A percentile compares a stretch with the other conserved stretches of the same genome.
These are phyloP conservation scores for Saccopteryx bilineata DNA, from an alignment of 2,113 vertebrate genomes.

Conservation along the genomic window DNA sequence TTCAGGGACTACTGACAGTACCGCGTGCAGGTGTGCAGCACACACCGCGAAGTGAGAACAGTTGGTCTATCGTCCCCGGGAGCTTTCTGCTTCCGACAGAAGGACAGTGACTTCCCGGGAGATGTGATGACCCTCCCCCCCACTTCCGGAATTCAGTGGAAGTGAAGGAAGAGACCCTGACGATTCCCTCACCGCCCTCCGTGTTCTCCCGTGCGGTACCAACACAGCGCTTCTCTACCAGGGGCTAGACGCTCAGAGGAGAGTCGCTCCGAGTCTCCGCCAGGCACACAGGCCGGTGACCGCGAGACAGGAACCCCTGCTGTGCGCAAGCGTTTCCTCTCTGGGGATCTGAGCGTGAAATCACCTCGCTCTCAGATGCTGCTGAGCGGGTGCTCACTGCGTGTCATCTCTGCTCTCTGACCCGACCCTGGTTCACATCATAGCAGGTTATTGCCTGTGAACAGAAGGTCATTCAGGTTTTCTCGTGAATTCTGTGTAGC, in stretches of 20 bases:
- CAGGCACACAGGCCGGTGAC: not conserved
- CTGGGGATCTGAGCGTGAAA: not conserved
- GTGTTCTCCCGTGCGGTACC: not conserved
- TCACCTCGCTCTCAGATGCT: not conserved
- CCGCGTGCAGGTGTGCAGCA: not conserved
- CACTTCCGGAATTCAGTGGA: not conserved
- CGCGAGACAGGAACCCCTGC: not conserved
- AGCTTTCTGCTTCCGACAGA: not conserved
- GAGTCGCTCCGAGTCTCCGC: not conserved
- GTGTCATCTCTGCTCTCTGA: slow-evolving; percentile 51
- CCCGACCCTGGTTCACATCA: not conserved
- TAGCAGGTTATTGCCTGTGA: not conserved
- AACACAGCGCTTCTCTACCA: not conserved
- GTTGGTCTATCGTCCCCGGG: not conserved
- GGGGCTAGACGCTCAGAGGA: not conserved
- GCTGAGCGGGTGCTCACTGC: slow-evolving; percentile 38
- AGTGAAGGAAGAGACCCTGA: not conserved
- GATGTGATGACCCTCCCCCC: not conserved
- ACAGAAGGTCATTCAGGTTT: slow-evolving; percentile 49
- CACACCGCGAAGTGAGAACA: not conserved
- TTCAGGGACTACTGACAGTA: not conserved
- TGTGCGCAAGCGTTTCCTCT: not conserved
- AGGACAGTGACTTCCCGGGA: not conserved
- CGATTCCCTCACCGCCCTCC: not conserved
- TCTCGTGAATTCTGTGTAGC: slow-evolving; percentile 28